Evolutionary conservation across 2,113 vertebrate species (phyloP), one percentile per base, ranked within the genome.

Genomic region (Cochlearius cochlearius): DNA sequence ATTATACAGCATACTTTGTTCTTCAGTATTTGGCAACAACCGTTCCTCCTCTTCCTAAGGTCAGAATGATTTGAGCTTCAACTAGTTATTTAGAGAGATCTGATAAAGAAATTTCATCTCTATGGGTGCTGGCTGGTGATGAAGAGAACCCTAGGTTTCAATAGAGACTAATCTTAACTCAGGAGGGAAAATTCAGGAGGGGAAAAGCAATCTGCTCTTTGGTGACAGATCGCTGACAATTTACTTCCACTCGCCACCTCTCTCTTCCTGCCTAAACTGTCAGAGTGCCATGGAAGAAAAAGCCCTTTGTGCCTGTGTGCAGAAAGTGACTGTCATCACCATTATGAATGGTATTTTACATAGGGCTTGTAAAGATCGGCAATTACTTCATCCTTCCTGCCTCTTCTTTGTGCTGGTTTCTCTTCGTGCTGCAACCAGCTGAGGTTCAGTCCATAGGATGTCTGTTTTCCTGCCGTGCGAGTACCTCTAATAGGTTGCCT

Each of bases 371-470:
- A 92, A 96, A 95, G 93, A 96, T 80, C 96, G 91, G 80, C 91
- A 90, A 95, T 95, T 95, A 91, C 95, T 97, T 95, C 94, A 96
- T 95, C 97, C 94, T 94, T 97, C 91, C 95, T 95, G 94, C 71
- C 91, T 96, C 73, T 52, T 55, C 94, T 92, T 94, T 92, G 66
- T 92, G 83, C 81, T 0, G 0, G 2, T 69, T 94, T 59, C 86
- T 59, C 66, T 63, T 95, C 49, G 1, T 58, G 81, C 71, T 64
- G 71, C 59, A 20, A 69, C 89, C 89, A 90, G 81, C 86, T 43
- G 81, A 88, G 67, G 63, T 88, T 79, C 7, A 4, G 29, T n/a
- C 67, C 69, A 23, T 23, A 71, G 87, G 91, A 86, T 71, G 71
- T 95, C 84, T 90, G 85, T 85, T 88, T 73, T 63, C 77, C 74